These are phyloP conservation scores for Eumacrocentrus americanus DNA, from an alignment of 2,888 invertebrate species.

Conservation along the genomic window DNA sequence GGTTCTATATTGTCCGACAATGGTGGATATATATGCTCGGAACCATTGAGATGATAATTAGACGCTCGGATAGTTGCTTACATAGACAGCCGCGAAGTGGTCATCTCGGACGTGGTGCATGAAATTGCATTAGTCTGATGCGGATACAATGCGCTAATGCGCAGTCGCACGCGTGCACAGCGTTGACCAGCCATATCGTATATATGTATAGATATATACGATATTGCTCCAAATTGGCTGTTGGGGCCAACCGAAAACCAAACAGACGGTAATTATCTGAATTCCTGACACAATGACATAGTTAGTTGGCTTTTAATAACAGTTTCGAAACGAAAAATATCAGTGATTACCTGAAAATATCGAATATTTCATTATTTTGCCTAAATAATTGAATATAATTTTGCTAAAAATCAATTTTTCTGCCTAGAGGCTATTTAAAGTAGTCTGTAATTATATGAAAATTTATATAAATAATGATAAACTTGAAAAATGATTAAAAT, in stretches of 20 bases:
- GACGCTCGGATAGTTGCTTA: constrained; percentile 16
- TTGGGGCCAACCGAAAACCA: constrained; percentile 9
- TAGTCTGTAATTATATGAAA: no score
- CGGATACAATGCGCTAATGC: constrained; percentile 21
- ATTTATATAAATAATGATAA: no score
- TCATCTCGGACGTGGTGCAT: constrained; percentile 22
- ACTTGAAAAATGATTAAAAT: not conserved
- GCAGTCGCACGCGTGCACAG: not conserved
- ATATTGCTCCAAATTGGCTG: no score
- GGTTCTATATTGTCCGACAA: no score
- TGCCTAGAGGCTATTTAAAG: no score
- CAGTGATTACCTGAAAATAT: no score
- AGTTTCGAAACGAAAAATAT: no score
- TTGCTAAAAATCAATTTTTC: no score
- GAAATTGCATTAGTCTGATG: constrained; percentile 25
- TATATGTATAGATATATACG: not conserved
- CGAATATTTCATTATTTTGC: not conserved
- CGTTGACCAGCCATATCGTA: not conserved
- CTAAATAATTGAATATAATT: not conserved
- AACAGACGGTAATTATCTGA: no score
- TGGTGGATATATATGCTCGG: constrained; percentile 2
- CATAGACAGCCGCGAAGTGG: constrained; percentile 25
- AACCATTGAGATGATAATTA: constrained; percentile 24
- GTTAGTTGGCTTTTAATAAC: no score
- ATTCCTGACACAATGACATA: no score